phyloP scores from a whole-genome alignment of 2,797 vertebrate species.

The Diceros bicornis region DNA sequence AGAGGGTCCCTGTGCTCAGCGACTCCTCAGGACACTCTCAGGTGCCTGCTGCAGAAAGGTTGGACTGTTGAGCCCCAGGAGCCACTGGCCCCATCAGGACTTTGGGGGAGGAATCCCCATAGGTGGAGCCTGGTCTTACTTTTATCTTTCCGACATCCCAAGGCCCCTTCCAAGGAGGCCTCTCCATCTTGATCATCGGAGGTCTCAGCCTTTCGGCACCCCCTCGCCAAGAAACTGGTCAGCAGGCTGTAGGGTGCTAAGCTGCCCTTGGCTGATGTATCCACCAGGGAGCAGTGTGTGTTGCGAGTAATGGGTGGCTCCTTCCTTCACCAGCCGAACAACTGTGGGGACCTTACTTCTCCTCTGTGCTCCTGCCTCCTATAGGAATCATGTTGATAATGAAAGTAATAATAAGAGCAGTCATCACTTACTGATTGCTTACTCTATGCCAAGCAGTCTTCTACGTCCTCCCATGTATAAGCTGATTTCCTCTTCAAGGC shows the following conservation, averaged over 20 bases:
- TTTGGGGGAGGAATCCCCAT: background rate
- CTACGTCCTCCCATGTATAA: fast-evolving
- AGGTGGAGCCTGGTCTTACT: background rate
- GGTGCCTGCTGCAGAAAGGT: background rate
- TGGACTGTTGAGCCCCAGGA: background rate
- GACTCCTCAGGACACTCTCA: background rate
- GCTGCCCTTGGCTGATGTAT: fast-evolving
- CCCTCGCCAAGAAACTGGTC: background rate
- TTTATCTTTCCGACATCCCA: too few relatives aligned
- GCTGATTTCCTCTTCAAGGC: background rate
- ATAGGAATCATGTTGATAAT: background rate
- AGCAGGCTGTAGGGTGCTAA: background rate
- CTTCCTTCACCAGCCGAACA: fast-evolving
- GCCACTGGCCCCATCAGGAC: background rate
- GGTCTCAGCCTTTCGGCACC: background rate
- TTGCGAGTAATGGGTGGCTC: too few relatives aligned
- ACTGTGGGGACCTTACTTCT: background rate
- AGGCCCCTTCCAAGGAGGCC: background rate
- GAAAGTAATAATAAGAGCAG: background rate
- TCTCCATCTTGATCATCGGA: fast-evolving
- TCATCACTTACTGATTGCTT: background rate
- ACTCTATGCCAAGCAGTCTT: background rate
- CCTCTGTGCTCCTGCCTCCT: background rate
- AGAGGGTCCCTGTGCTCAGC: background rate
- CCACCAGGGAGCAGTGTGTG: background rate